These are phyloP conservation scores for Zaprionus davidi DNA, from an alignment of 1,140 invertebrate genomes.

Conservation along the genomic window DNA sequence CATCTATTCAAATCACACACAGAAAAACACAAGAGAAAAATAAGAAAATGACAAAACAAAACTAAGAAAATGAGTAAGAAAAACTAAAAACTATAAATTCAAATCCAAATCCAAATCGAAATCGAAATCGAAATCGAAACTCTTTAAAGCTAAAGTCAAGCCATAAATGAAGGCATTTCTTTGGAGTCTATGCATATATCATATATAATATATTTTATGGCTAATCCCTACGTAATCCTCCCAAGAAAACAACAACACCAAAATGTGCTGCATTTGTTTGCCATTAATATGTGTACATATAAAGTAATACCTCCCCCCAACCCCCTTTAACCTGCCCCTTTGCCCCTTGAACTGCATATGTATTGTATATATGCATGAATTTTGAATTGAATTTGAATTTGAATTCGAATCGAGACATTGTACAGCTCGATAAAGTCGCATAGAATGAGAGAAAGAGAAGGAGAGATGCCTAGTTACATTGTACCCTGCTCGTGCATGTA, in stretches of 20 bases:
- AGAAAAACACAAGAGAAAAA: conserved; percentile 15
- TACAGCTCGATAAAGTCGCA: conserved; percentile 30
- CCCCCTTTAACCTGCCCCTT: background rate
- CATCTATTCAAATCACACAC: conserved; percentile 1
- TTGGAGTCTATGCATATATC: conserved; percentile 3
- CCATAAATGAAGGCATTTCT: conserved; percentile 2
- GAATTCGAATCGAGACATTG: conserved; percentile 26
- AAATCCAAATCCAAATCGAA: conserved; percentile 1
- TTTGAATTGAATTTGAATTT: conserved; percentile 38
- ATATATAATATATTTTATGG: conserved; percentile 4
- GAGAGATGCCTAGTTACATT: conserved; percentile 25
- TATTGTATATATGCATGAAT: conserved; percentile 11
- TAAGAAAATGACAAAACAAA: conserved; percentile 20
- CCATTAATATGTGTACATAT: conserved; percentile 21
- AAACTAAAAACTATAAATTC: conserved; percentile 4
- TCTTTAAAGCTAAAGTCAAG: background rate
- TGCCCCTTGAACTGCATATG: conserved; percentile 3
- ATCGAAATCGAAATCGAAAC: background rate
- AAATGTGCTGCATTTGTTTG: conserved; percentile 67
- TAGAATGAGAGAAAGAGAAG: background rate
- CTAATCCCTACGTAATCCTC: conserved; percentile 2
- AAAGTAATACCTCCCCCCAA: background rate
- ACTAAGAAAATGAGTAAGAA: conserved; percentile 16
- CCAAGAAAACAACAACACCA: background rate
- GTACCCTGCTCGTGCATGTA: conserved; percentile 45